Percentiles rank a stretch among this genome's conserved stretches.
Conservation (phyloP, 92 coral and sea anemone genomes). For the Micromussa lordhowensis region DNA sequence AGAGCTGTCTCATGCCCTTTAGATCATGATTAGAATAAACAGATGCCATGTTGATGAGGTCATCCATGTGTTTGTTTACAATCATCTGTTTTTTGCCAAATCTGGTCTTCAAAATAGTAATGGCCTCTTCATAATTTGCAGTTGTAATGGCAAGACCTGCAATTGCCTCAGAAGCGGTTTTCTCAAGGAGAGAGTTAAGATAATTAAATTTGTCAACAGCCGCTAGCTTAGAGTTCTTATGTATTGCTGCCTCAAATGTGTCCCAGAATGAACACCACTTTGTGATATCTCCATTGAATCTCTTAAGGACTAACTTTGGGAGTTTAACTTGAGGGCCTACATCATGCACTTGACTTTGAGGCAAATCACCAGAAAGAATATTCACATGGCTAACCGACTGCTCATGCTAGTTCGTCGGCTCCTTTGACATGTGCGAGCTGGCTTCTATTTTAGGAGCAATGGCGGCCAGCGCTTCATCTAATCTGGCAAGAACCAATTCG, state of each 20-base stretch:
- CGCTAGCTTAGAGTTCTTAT: constrained; percentile 49
- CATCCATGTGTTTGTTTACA: constrained; percentile 67
- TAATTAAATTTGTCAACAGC: constrained; percentile 65
- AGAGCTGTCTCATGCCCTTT: constrained; percentile 40
- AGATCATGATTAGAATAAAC: constrained; percentile 41
- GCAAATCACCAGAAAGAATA: not conserved
- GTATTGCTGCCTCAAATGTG: constrained; percentile 54
- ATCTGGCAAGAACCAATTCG: not conserved
- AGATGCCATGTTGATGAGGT: constrained; percentile 42
- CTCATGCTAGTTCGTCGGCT: not conserved
- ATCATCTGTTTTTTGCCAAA: constrained; percentile 65
- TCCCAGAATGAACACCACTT: constrained; percentile 70
- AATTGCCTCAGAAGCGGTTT: constrained; percentile 58
- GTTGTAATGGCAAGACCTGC: constrained; percentile 54
- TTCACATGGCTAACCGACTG: not conserved
- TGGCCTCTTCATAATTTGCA: constrained; percentile 69
- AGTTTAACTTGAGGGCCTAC: constrained; percentile 2
- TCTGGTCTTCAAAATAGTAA: constrained; percentile 46
- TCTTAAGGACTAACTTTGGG: not conserved
- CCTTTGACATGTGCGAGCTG: not conserved
- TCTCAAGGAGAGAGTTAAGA: constrained; percentile 57
- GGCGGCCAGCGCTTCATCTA: not conserved
- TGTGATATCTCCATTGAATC: constrained; percentile 47
- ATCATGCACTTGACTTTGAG: constrained; percentile 6
- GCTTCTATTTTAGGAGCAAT: not conserved